Conservation (phyloP, 1,140 invertebrate species). For the Diprion similis region DNA sequence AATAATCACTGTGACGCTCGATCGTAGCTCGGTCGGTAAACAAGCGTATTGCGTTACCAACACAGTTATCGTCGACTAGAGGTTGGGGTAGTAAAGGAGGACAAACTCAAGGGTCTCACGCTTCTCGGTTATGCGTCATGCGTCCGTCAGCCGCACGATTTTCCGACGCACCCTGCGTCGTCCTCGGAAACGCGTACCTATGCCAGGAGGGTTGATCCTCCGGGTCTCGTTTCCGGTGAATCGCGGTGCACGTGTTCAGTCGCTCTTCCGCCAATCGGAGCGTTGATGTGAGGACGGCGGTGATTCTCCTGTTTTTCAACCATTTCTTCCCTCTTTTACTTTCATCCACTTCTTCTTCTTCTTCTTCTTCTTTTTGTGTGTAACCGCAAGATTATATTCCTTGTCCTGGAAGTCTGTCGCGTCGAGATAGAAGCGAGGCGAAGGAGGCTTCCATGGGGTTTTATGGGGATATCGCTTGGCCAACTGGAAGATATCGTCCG, state of each 20-base stretch:
- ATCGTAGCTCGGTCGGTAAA: too few species aligned
- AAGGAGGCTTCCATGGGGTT: conserved; percentile 27
- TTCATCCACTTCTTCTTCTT: neutral
- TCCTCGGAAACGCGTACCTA: neutral
- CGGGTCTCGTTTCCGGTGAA: conserved; percentile 10
- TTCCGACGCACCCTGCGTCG: neutral
- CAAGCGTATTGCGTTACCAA: too few species aligned
- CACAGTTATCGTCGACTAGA: too few species aligned
- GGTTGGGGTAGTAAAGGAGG: too few species aligned
- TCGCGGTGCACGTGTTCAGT: neutral
- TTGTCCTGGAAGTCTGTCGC: neutral
- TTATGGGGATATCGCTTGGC: conserved; percentile 29
- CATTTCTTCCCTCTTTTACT: neutral
- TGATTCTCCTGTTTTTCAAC: too few species aligned
- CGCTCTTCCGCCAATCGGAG: too few species aligned
- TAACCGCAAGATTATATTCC: neutral
- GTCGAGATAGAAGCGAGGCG: conserved; percentile 11
- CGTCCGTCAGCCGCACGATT: neutral
- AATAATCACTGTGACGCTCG: too few species aligned
- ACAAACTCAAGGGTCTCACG: neutral
- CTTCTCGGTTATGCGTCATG: neutral
- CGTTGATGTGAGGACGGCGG: too few species aligned
- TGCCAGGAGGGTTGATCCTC: neutral
- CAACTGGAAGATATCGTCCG: conserved; percentile 34
- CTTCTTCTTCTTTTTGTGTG: neutral